Evolutionary conservation across 2,113 vertebrate genomes (phyloP), one percentile per base, ranked within the genome.

Genomic region (Nothoprocta perdicaria): DNA sequence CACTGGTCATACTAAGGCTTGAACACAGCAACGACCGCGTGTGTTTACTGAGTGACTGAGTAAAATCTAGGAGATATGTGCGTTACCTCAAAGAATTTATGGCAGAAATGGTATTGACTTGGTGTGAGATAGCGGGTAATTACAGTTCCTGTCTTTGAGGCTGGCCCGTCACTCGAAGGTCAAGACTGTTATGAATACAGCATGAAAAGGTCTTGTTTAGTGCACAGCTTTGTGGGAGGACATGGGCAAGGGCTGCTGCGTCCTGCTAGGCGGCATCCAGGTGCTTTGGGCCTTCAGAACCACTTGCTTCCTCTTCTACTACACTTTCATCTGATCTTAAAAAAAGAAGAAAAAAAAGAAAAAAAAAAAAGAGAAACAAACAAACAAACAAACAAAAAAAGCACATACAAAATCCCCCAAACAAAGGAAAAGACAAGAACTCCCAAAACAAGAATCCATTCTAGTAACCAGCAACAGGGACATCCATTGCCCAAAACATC

Each of bases 41-140:
- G 52, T 72, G 48, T 67, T 84, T 68, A 46, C 66, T 48, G n/a
- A 55, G 26, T 40, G 26, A 29, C 80, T n/a, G 84, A 80, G 79
- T 21, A 75, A 63, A 33, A 74, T 45, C 46, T 33, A 68, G 41
- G 22, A 24, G 40, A 41, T 55, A 88, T 17, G 21, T 67, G 52
- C n/a, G 52, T 66, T 61, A 29, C 33, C 66, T 83, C 60, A 48
- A 50, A 68, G 79, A 15, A 48, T 94, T 94, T 81, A 84, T 75
- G 33, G 75, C 66, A 74, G 33, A 41, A 79, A n/a, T 48, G 10
- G 27, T 55, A 41, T 82, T 89, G 89, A 67, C 61, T 67, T 38
- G 1, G 3, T 62, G 52, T 45, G 21, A 75, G 81, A 66, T 2
- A 21, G 29, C 23, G 33, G 57, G 23, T 14, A 72, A 19, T 29